These are phyloP conservation scores for Sylvietta virens DNA, from an alignment of 2,113 vertebrate genomes.

Conservation along the genomic window DNA sequence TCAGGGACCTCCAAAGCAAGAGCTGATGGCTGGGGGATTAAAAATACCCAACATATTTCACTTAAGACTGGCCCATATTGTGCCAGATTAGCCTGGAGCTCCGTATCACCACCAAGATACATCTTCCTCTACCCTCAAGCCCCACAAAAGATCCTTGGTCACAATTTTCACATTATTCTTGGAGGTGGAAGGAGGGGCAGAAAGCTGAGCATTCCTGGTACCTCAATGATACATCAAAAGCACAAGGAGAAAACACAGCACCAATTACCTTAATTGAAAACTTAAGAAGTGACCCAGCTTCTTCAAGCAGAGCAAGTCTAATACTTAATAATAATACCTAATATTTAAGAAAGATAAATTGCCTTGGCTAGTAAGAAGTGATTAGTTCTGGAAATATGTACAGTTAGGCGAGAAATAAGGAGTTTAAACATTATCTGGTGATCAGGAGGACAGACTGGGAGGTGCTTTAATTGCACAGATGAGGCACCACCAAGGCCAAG, in stretches of 20 bases:
- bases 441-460: slow-evolving; percentile 32
- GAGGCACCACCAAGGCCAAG: slow-evolving; percentile 3
- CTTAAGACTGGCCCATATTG: neutral
- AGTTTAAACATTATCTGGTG: slow-evolving; percentile 14
- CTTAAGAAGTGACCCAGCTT: neutral
- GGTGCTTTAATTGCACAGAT: slow-evolving; percentile 43
- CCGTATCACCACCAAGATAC: neutral
- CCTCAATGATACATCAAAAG: neutral
- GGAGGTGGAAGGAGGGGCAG: neutral
- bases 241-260: neutral
- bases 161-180: neutral
- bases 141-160: neutral
- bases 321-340: neutral
- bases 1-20: neutral
- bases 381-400: slow-evolving; percentile 5
- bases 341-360: neutral
- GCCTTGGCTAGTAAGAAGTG: neutral
- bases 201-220: neutral
- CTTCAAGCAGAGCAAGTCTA: neutral
- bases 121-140: neutral
- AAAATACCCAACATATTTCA: neutral
- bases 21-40: neutral
- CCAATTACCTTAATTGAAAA: neutral
- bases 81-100: neutral
- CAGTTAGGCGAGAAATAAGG: neutral